Evolutionary conservation across 2,113 vertebrate species (phyloP).

Genomic region (Sarotherodon lohbergeri): DNA sequence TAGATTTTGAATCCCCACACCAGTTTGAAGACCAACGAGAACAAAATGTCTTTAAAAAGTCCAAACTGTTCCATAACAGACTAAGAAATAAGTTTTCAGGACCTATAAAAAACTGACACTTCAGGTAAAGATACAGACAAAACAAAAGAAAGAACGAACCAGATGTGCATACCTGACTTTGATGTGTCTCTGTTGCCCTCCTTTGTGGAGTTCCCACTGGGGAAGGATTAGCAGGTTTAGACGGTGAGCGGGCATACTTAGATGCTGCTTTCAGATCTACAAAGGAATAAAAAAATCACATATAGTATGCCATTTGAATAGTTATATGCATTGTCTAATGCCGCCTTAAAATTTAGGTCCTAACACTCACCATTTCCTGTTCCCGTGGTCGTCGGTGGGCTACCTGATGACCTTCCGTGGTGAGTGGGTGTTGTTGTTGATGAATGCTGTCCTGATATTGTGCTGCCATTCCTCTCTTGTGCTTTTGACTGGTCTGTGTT

Average conservation of each 20-base stretch:
- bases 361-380: constrained; percentile 79
- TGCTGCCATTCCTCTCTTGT: constrained; percentile 85
- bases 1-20: background rate
- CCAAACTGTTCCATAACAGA: background rate
- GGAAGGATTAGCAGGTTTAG: constrained; percentile 85
- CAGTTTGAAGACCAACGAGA: background rate
- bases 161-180: constrained; percentile 85
- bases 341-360: background rate
- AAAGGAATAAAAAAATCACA: background rate
- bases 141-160: constrained; percentile 38
- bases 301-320: background rate
- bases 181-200: constrained; percentile 81
- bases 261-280: constrained; percentile 83
- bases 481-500: constrained; percentile 84
- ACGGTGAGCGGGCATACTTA: constrained; percentile 84
- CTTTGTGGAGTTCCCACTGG: constrained; percentile 84
- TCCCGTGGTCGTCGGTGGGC: constrained; percentile 82
- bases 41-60: background rate
- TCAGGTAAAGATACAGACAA: background rate
- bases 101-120: background rate
- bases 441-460: constrained; percentile 76
- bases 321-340: background rate
- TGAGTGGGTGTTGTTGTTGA: constrained; percentile 79
- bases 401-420: constrained; percentile 83
- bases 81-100: background rate